Evolutionary conservation across 2,888 invertebrate species (phyloP).

Genomic region (Carcina quercana): DNA sequence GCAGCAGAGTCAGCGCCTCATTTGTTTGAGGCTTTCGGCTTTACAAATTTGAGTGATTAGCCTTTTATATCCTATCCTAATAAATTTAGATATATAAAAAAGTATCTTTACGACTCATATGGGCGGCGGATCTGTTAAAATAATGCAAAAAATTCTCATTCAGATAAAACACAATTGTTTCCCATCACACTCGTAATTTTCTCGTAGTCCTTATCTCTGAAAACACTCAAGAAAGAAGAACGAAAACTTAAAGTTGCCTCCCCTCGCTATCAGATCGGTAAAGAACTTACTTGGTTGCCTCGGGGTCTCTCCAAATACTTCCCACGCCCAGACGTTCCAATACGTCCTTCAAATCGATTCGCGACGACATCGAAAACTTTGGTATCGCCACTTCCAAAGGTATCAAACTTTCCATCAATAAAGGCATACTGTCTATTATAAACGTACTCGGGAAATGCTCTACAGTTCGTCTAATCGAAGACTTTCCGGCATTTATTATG

Average conservation of each 20-base stretch:
- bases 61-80: too few species aligned
- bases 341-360: conserved; percentile 20
- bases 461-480: conserved; percentile 14
- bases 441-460: conserved; percentile 18
- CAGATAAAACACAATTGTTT: too few species aligned
- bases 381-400: conserved; percentile 31
- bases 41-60: too few species aligned
- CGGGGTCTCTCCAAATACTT: conserved; percentile 23
- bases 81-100: too few species aligned
- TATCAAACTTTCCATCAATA: conserved; percentile 20
- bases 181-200: too few species aligned
- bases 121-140: too few species aligned
- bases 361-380: conserved; percentile 21
- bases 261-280: too few species aligned
- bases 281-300: conserved; percentile 23
- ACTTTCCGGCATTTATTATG: conserved; percentile 19
- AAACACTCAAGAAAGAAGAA: not conserved
- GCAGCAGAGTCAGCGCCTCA: too few species aligned
- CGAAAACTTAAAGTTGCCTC: too few species aligned
- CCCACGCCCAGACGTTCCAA: conserved; percentile 23
- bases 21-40: too few species aligned
- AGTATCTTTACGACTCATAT: too few species aligned
- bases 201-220: not conserved
- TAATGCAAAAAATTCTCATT: too few species aligned
- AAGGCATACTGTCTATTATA: conserved; percentile 21